These are phyloP conservation scores for Allolobophora icterica DNA, from an alignment of 2,888 invertebrate species.

Conservation along the genomic window DNA sequence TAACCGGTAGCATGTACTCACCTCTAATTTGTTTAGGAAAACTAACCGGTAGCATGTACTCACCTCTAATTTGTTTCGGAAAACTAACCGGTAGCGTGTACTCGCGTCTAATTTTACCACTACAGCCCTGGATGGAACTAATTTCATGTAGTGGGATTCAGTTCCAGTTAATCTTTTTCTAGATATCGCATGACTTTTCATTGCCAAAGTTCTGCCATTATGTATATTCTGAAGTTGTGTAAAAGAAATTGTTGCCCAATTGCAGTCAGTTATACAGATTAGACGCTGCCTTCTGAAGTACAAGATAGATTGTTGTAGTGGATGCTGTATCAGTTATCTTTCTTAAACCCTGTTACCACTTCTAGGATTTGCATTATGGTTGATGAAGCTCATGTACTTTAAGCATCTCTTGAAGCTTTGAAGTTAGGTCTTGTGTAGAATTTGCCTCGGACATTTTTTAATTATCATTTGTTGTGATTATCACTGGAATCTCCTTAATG, in stretches of 20 bases:
- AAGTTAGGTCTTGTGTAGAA: not conserved
- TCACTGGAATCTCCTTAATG: conserved; percentile 4
- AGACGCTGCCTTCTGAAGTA: not conserved
- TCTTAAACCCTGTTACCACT: not conserved
- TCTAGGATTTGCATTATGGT: not conserved
- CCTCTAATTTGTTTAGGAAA: no score
- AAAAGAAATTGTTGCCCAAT: not conserved
- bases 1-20: no score
- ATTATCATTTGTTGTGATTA: not conserved
- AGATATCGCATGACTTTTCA: not conserved
- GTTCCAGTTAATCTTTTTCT: not conserved
- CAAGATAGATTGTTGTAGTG: not conserved
- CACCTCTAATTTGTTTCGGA: no score
- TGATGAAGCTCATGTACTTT: not conserved
- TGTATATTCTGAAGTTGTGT: no score
- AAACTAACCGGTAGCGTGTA: no score
- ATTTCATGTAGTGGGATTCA: not conserved
- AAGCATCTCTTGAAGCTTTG: not conserved
- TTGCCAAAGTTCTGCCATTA: not conserved
- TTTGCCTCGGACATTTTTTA: not conserved
- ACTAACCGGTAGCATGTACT: no score
- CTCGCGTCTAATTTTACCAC: no score
- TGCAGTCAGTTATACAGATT: not conserved
- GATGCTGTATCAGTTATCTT: not conserved
- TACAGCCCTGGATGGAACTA: no score